These are phyloP conservation scores for Catharus fuscescens DNA, from an alignment of 2,113 vertebrate genomes.

Conservation along the genomic window DNA sequence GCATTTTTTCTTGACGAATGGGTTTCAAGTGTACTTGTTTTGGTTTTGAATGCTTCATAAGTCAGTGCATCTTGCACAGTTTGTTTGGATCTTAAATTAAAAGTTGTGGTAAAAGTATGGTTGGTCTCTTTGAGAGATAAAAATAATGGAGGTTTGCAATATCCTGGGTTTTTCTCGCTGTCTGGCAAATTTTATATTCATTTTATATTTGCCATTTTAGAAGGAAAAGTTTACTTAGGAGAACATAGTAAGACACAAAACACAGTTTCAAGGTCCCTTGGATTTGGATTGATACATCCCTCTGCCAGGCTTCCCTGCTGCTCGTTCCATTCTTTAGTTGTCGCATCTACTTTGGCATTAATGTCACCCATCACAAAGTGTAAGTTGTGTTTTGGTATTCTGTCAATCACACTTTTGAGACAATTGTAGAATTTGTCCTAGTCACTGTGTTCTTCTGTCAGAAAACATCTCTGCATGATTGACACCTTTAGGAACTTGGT, in stretches of 20 bases:
- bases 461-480: slow-evolving; percentile 56
- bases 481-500: slow-evolving; percentile 54
- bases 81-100: background rate
- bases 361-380: slow-evolving; percentile 55
- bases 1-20: background rate
- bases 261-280: background rate
- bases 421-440: slow-evolving; percentile 59
- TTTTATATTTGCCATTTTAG: background rate
- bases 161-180: background rate
- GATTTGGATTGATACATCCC: background rate
- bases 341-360: slow-evolving; percentile 42
- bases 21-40: background rate
- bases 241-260: background rate
- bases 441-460: slow-evolving; percentile 57
- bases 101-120: background rate
- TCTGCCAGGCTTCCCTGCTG: slow-evolving; percentile 49
- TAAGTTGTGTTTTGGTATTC: slow-evolving; percentile 68
- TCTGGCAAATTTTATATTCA: background rate
- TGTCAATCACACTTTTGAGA: slow-evolving; percentile 66
- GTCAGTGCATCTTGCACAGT: background rate
- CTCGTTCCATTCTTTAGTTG: slow-evolving; percentile 45
- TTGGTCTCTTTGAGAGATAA: background rate
- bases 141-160: background rate
- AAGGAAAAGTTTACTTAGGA: background rate
- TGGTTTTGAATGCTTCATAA: background rate